phyloP scores from a whole-genome alignment of 2,888 invertebrate genomes.

The Elysia crispata region DNA sequence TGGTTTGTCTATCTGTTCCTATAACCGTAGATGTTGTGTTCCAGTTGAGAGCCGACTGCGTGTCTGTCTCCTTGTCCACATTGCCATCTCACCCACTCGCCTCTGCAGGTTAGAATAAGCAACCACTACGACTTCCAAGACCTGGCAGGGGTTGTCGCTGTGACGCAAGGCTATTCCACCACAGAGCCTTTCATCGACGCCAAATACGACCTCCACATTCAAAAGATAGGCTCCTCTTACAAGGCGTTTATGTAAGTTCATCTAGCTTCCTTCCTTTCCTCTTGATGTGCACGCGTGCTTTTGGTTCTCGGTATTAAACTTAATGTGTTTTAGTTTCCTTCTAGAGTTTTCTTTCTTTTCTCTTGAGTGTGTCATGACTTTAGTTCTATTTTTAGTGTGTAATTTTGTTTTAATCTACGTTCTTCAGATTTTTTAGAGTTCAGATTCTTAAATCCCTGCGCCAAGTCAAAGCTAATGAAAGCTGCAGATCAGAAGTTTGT shows the following conservation, averaged over 20 bases:
- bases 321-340: not conserved
- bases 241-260: slow-evolving; percentile 88
- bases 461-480: too few species aligned
- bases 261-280: not conserved
- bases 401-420: not conserved
- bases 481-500: too few species aligned
- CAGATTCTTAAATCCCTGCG: too few species aligned
- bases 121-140: slow-evolving; percentile 92
- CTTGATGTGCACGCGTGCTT: not conserved
- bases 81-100: slow-evolving; percentile 26
- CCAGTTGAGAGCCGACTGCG: too few species aligned
- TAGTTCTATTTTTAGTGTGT: not conserved
- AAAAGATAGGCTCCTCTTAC: slow-evolving; percentile 97
- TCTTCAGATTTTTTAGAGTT: too few species aligned
- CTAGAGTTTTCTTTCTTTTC: not conserved
- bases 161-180: slow-evolving; percentile 93
- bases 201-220: slow-evolving; percentile 98
- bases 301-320: not conserved
- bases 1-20: too few species aligned
- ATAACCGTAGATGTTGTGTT: too few species aligned
- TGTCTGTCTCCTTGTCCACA: too few species aligned
- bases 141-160: slow-evolving; percentile 94
- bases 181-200: slow-evolving; percentile 97
- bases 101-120: slow-evolving; percentile 83
- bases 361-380: slow-evolving; percentile 56